Conservation (phyloP, 2,888 invertebrate genomes). For the Tanypteryx hageni region DNA sequence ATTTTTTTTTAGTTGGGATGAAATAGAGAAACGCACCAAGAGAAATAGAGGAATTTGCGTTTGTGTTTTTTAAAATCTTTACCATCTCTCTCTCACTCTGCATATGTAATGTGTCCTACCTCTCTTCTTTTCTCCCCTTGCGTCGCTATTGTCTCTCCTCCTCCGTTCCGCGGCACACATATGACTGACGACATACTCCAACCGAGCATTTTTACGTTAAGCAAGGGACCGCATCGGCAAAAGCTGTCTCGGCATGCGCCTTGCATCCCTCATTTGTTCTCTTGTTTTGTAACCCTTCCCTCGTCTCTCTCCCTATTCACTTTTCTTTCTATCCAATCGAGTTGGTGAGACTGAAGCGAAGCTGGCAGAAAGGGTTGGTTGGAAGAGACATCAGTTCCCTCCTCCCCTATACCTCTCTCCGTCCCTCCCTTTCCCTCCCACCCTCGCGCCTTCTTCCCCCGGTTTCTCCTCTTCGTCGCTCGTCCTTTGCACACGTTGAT, state of each 20-base stretch:
- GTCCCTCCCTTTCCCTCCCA: neutral
- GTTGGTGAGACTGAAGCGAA: neutral
- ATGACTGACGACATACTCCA: neutral
- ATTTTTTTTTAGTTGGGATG: neutral
- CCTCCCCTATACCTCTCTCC: neutral
- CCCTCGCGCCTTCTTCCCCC: neutral
- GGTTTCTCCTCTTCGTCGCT: too few relatives aligned
- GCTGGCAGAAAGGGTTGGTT: neutral
- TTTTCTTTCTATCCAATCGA: neutral
- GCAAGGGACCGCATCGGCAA: neutral
- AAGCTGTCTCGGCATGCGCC: neutral
- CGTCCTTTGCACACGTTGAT: too few relatives aligned
- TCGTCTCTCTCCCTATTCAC: neutral
- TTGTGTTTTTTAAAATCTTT: neutral
- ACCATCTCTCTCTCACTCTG: neutral
- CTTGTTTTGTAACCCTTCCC: too few relatives aligned
- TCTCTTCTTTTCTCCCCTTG: neutral
- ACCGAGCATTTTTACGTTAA: slow-evolving; percentile 10
- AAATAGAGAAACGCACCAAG: neutral
- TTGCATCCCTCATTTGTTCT: too few relatives aligned
- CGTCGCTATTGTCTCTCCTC: too few relatives aligned
- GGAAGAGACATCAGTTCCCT: neutral
- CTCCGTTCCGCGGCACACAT: neutral
- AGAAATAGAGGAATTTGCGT: neutral
- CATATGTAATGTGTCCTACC: neutral